phyloP scores from a whole-genome alignment of 2,888 invertebrate species.

The Steromphala cineraria region DNA sequence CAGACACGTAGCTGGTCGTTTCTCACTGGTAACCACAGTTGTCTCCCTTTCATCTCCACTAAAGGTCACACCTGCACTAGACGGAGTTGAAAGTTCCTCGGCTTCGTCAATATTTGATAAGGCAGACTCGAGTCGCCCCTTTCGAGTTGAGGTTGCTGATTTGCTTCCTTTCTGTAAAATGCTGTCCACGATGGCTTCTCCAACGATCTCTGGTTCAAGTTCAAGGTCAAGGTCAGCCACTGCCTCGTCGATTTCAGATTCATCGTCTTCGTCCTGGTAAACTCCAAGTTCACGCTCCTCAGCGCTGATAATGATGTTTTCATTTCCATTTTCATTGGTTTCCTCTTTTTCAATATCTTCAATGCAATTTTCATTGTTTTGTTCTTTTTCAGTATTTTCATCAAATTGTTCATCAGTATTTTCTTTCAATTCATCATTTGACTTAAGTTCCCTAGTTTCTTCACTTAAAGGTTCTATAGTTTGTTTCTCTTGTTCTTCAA shows the following conservation, averaged over 20 bases:
- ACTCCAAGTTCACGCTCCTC: conserved; percentile 5
- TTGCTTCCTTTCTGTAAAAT: background rate
- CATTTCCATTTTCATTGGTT: background rate
- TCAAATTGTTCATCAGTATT: too few species aligned
- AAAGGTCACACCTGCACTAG: background rate
- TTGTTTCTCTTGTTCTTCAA: too few species aligned
- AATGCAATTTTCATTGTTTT: too few species aligned
- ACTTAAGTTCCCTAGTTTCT: too few species aligned
- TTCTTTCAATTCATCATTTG: too few species aligned
- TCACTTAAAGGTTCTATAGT: too few species aligned
- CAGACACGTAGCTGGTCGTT: background rate
- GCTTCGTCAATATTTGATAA: conserved; percentile 3
- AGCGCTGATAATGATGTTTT: background rate
- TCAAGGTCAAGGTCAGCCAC: conserved; percentile 8
- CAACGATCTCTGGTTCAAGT: conserved; percentile 6
- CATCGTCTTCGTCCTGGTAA: background rate
- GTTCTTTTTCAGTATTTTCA: background rate
- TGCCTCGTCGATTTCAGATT: background rate
- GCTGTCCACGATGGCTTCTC: background rate
- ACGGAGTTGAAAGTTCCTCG: background rate
- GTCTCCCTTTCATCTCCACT: background rate
- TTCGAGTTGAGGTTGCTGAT: background rate
- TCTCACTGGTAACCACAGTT: background rate
- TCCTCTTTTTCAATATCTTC: background rate
- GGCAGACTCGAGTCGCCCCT: background rate